Evolutionary conservation across 2,113 vertebrate genomes (phyloP), one percentile per base, ranked within the genome.

Genomic region (Atherinomorus stipes): DNA sequence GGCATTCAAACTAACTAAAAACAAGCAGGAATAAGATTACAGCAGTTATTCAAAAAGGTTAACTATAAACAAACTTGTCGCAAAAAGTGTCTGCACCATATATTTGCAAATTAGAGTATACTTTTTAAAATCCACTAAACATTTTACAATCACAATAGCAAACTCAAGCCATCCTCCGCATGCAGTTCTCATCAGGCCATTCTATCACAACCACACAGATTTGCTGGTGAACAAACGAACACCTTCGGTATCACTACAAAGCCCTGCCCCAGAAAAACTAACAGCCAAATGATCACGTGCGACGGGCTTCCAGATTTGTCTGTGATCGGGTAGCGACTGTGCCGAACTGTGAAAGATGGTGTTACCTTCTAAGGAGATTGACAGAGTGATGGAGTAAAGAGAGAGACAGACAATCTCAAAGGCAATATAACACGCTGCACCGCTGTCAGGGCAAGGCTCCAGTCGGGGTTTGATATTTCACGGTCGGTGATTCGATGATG

Each of bases 301-400:
- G 73, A 84, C 49, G 25, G 68, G 85, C 34, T 45, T 59, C 38
- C 45, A 21, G 70, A 71, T 64, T 66, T 73, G 75, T 22, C 65
- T 71, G 50, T 0, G 69, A 89, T 90, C 89, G 13, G 70, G 76
- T 87, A 47, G 82, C 88, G 56, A 80, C 66, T 71, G 60, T 56
- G n/a, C 50, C 34, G 3, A 60, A 31, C 44, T 61, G 57, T 78
- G 85, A 83, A 66, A 83, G 89, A 87, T 90, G 81, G 51, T 51
- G 84, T 90, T 90, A 84, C 90, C 81, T 64, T 71, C 65, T 44
- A 12, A 34, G 79, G 22, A 78, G 73, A 78, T 5, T 54, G 76
- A 74, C 66, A n/a, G 72, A 86, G 68, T 60, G 80, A 74, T 1
- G 22, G 61, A 21, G 54, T 0, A 34, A 34, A 63, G 68, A 81